Percentiles rank a stretch among this genome's conserved stretches.
phyloP scores from a whole-genome alignment of 2,113 vertebrate species.

The Chascanopsetta lugubris region DNA sequence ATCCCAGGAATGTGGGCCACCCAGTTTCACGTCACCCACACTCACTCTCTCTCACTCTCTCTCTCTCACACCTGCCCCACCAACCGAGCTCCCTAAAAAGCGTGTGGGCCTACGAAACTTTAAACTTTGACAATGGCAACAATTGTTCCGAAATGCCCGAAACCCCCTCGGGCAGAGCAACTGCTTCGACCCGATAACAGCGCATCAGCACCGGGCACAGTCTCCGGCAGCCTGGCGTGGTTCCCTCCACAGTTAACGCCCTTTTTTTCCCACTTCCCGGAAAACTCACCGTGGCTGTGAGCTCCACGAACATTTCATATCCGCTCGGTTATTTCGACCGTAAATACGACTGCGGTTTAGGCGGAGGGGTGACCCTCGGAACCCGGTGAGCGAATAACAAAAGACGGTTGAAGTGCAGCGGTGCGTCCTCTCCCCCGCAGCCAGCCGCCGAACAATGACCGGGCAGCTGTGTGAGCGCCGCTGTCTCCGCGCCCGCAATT shows the following conservation, averaged over 20 bases:
- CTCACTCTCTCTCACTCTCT: neutral
- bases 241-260: constrained; percentile 72
- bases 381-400: neutral
- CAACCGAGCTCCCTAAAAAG: neutral
- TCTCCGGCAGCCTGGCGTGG: constrained; percentile 34
- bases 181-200: too few species aligned
- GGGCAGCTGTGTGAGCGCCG: constrained; percentile 54
- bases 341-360: too few species aligned
- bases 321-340: too few species aligned
- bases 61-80: neutral
- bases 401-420: constrained; percentile 9
- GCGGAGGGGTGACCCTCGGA: neutral
- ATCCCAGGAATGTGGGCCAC: constrained; percentile 72
- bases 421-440: constrained; percentile 38
- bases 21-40: constrained; percentile 52
- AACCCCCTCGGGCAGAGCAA: too few species aligned
- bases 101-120: too few species aligned
- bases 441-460: constrained; percentile 69
- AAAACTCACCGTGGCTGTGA: constrained; percentile 30
- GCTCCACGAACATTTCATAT: neutral
- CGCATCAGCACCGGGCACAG: too few species aligned
- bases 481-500: neutral
- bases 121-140: too few species aligned
- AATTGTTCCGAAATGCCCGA: neutral
- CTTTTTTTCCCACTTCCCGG: constrained; percentile 70